Evolutionary conservation across 2,797 vertebrate genomes (phyloP).

Genomic region (Lepus townsendii): DNA sequence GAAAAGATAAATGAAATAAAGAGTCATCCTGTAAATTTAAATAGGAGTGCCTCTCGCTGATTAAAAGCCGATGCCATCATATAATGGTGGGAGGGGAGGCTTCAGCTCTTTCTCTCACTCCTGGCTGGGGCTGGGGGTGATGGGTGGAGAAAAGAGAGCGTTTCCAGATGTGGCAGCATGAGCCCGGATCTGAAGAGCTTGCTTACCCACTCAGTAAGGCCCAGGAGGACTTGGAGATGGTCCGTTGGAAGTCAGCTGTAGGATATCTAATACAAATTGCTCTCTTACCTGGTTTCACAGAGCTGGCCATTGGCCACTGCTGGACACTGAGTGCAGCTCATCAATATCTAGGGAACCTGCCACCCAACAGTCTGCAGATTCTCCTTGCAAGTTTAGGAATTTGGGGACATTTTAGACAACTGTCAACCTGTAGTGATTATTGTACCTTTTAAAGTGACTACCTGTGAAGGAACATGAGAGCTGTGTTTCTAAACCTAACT

Average conservation of each 20-base stretch:
- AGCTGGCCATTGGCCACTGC: conserved; percentile 6
- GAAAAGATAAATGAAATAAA: conserved; percentile 84
- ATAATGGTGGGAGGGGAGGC: conserved; percentile 65
- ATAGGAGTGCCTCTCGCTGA: conserved; percentile 84
- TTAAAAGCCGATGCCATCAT: conserved; percentile 88
- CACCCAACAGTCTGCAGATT: conserved; percentile 7
- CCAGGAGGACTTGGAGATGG: conserved; percentile 72
- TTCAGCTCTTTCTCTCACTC: conserved; percentile 3
- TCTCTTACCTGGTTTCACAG: conserved; percentile 76
- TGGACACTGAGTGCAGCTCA: not conserved
- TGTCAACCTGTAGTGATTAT: conserved; percentile 79
- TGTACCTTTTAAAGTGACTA: conserved; percentile 67
- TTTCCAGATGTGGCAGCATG: conserved; percentile 86
- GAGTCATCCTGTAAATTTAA: conserved; percentile 85
- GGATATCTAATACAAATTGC: conserved; percentile 79
- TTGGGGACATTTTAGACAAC: conserved; percentile 75
- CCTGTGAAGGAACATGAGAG: conserved; percentile 84
- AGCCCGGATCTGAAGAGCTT: conserved; percentile 79
- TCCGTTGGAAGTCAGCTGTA: conserved; percentile 77
- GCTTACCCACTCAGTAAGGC: conserved; percentile 84
- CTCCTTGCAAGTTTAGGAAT: conserved; percentile 9
- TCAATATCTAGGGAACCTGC: conserved; percentile 77
- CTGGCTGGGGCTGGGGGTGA: not conserved
- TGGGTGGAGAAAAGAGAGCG: conserved; percentile 82
- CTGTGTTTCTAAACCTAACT: conserved; percentile 78